phyloP scores from a whole-genome alignment of 2,113 vertebrate genomes.

The Polypterus bichir region DNA sequence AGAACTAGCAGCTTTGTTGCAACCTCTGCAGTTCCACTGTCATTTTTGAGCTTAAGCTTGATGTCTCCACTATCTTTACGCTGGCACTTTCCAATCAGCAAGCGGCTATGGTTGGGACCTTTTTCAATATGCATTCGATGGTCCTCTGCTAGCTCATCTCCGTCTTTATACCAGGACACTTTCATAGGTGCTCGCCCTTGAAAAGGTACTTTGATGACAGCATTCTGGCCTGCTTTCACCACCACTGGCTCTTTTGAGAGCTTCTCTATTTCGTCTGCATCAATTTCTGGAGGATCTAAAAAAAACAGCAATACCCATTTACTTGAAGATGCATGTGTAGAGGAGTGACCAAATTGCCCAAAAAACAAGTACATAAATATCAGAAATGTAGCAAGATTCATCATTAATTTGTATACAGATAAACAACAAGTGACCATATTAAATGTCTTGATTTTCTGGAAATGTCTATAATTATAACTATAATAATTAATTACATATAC shows the following conservation, averaged over 20 bases:
- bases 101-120: slow-evolving; percentile 37
- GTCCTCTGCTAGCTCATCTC: slow-evolving; percentile 45
- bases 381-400: too few species aligned
- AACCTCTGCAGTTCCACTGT: slow-evolving; percentile 54
- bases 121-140: slow-evolving; percentile 47
- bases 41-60: slow-evolving; percentile 65
- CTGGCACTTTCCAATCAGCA: slow-evolving; percentile 50
- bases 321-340: not conserved
- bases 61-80: slow-evolving; percentile 64
- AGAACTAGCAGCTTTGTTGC: slow-evolving; percentile 50
- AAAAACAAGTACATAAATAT: too few species aligned
- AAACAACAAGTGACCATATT: too few species aligned
- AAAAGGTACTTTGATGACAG: slow-evolving; percentile 56
- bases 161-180: slow-evolving; percentile 64
- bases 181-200: slow-evolving; percentile 59
- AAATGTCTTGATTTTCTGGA: too few species aligned
- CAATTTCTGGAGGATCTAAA: slow-evolving; percentile 64
- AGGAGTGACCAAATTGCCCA: too few species aligned
- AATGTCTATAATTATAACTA: too few species aligned
- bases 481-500: too few species aligned
- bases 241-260: slow-evolving; percentile 48
- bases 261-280: slow-evolving; percentile 45
- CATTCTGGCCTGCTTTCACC: slow-evolving; percentile 56
- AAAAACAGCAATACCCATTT: slow-evolving; percentile 11
- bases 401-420: too few species aligned